phyloP scores from a whole-genome alignment of 2,888 invertebrate species.

The Lordiphosa andalusiaca region DNA sequence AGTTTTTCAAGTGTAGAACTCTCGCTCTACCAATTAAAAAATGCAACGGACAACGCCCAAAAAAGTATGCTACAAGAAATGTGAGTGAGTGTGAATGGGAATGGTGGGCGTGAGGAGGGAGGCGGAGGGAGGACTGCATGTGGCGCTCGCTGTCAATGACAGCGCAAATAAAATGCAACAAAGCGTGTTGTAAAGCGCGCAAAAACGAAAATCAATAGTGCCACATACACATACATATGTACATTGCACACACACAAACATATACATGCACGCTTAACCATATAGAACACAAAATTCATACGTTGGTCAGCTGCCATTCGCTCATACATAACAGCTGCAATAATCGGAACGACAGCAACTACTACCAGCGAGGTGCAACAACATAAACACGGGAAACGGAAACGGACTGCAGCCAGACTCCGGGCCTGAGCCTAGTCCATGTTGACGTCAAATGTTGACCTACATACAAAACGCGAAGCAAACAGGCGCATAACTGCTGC shows the following conservation, averaged over 20 bases:
- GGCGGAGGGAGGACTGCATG: conserved; percentile 8
- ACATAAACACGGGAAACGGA: conserved; percentile 62
- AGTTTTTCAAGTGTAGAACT: conserved; percentile 62
- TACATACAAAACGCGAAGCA: conserved; percentile 70
- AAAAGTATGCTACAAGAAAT: conserved; percentile 49
- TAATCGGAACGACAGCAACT: conserved; percentile 29
- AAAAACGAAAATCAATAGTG: conserved; percentile 66
- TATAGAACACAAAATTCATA: not conserved
- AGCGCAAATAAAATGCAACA: conserved; percentile 69
- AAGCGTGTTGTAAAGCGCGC: conserved; percentile 61
- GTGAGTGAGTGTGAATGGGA: conserved; percentile 7
- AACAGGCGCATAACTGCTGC: conserved; percentile 71
- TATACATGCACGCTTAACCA: conserved; percentile 7
- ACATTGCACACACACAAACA: conserved; percentile 9
- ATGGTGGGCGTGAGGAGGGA: too few relatives aligned
- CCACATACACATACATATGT: conserved; percentile 20
- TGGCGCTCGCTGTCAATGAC: conserved; percentile 67
- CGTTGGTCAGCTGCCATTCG: conserved; percentile 57
- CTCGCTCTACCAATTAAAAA: conserved; percentile 66
- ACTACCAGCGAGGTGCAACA: conserved; percentile 50
- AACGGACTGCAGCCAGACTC: conserved; percentile 43
- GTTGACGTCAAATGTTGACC: conserved; percentile 74
- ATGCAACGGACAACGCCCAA: conserved; percentile 71
- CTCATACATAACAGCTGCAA: conserved; percentile 56
- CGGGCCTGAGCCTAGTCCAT: conserved; percentile 55